Conservation (phyloP, 2,797 vertebrate species). For the Pogonophryne albipinna region DNA sequence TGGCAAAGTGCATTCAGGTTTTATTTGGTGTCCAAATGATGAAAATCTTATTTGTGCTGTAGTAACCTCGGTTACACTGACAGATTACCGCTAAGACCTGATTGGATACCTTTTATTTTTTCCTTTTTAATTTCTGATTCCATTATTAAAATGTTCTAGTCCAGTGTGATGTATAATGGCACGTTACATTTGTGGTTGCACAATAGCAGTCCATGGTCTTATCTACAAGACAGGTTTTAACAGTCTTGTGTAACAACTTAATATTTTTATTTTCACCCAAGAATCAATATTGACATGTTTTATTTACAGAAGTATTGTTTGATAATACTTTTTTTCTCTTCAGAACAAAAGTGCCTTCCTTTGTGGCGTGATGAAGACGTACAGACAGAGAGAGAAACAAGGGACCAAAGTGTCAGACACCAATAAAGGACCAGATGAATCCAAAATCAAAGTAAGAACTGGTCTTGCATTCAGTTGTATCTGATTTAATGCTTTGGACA, state of each 20-base stretch:
- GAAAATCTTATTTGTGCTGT: constrained; percentile 49
- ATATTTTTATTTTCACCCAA: not conserved
- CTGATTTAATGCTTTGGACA: not conserved
- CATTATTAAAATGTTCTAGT: not conserved
- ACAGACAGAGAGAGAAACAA: constrained; percentile 99
- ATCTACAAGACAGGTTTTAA: not conserved
- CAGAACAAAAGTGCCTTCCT: constrained; percentile 99
- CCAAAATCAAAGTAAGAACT: constrained; percentile 93
- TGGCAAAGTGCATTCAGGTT: not conserved
- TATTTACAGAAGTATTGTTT: not conserved
- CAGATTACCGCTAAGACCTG: constrained; percentile 78
- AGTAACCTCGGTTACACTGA: constrained; percentile 77
- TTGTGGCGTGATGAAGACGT: constrained; percentile 99
- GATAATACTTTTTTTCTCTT: constrained; percentile 31
- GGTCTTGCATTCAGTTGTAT: not conserved
- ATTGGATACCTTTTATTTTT: constrained; percentile 44
- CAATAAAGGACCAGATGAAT: constrained; percentile 99
- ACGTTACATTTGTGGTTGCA: constrained; percentile 9
- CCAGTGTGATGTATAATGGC: not conserved
- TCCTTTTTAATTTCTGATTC: not conserved
- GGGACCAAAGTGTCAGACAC: constrained; percentile 99
- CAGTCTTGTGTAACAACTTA: constrained; percentile 1
- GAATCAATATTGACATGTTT: constrained; percentile 4
- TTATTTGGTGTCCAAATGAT: constrained; percentile 68
- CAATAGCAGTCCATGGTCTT: constrained; percentile 4